A percentile compares a stretch with the other conserved stretches of the same genome.
Conservation (phyloP, 2,888 invertebrate species). For the Noctua janthe region DNA sequence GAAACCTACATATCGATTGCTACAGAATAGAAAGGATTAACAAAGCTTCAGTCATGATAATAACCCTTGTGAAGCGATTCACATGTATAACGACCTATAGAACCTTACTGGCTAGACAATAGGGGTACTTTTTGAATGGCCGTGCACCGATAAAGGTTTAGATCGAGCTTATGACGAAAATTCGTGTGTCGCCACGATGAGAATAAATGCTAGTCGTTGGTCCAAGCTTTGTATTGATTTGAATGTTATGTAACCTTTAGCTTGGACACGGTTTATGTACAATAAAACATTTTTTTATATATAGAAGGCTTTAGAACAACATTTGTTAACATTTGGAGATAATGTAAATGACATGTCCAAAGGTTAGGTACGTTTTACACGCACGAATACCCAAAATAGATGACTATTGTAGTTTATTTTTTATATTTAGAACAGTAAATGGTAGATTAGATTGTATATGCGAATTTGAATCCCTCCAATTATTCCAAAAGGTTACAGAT, state of each 20-base stretch:
- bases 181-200: constrained; percentile 75
- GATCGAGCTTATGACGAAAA: constrained; percentile 76
- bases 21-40: constrained; percentile 74
- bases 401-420: background rate
- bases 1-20: constrained; percentile 69
- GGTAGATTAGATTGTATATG: background rate
- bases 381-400: background rate
- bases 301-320: constrained; percentile 24
- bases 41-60: constrained; percentile 75
- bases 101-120: constrained; percentile 32
- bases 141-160: constrained; percentile 65
- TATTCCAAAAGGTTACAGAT: background rate
- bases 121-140: constrained; percentile 57
- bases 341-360: constrained; percentile 21
- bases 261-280: constrained; percentile 34
- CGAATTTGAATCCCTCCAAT: background rate
- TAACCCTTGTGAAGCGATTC: constrained; percentile 67
- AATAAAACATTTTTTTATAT: constrained; percentile 26
- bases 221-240: constrained; percentile 70
- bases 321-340: constrained; percentile 27
- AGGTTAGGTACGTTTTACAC: background rate
- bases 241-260: constrained; percentile 64
- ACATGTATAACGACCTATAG: constrained; percentile 46
- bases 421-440: background rate
- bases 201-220: constrained; percentile 71